A percentile compares a stretch with the other conserved stretches of the same genome.
Evolutionary conservation across 1,140 invertebrate species (phyloP).

Genomic region (Tetramorium simillimum): DNA sequence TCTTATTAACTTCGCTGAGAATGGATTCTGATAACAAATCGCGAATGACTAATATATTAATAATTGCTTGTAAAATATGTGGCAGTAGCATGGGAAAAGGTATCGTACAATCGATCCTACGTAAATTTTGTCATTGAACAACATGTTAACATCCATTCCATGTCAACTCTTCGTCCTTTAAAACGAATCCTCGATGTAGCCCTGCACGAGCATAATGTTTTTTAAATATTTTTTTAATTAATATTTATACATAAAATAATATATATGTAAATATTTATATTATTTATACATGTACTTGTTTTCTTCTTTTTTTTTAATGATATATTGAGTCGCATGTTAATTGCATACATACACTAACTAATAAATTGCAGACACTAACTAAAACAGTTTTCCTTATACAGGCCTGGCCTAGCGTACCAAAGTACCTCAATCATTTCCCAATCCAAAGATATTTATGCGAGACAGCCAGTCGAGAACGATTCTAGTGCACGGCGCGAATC

Average conservation of each 20-base stretch:
- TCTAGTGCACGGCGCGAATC: background rate
- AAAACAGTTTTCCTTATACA: conserved; percentile 74
- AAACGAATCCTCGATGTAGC: conserved; percentile 34
- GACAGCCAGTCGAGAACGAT: conserved; percentile 40
- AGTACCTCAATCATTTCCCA: conserved; percentile 77
- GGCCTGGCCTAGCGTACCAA: conserved; percentile 86
- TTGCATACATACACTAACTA: conserved; percentile 81
- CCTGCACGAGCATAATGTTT: conserved; percentile 66
- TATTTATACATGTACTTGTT: conserved; percentile 71
- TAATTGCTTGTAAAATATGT: background rate
- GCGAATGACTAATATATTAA: conserved; percentile 40
- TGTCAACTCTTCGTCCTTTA: conserved; percentile 34
- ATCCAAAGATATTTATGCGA: conserved; percentile 81
- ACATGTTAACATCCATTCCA: conserved; percentile 32
- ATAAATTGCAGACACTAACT: conserved; percentile 79
- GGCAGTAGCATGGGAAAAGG: background rate
- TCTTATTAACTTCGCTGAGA: conserved; percentile 42
- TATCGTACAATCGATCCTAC: background rate
- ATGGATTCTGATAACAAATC: conserved; percentile 29
- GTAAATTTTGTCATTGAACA: conserved; percentile 29
- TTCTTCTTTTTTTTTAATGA: conserved; percentile 71
- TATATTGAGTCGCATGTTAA: conserved; percentile 81
- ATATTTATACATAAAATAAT: conserved; percentile 69
- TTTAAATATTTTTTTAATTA: conserved; percentile 75
- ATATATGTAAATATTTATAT: conserved; percentile 63